Conservation (phyloP, 2,888 invertebrate species). For the Lithosia quadra region DNA sequence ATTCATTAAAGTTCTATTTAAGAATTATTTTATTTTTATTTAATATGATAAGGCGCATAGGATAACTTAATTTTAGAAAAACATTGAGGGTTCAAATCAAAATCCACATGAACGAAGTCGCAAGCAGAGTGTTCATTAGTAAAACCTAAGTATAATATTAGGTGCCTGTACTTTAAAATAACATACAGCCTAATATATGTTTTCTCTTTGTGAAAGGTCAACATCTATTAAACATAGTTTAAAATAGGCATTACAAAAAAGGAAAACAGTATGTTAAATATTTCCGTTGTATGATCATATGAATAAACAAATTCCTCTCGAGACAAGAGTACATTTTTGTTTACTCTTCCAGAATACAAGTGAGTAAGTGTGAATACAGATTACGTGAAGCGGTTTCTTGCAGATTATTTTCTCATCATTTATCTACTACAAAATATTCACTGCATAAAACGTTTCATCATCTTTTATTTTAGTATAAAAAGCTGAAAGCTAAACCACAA, state of each 20-base stretch:
- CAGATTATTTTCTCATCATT: background rate
- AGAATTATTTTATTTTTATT: too few species aligned
- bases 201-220: too few species aligned
- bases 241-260: background rate
- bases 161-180: background rate
- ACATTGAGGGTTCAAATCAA: too few species aligned
- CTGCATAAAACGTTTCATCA: background rate
- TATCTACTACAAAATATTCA: background rate
- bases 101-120: too few species aligned
- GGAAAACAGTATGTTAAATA: background rate
- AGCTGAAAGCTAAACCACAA: background rate
- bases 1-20: too few species aligned
- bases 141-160: too few species aligned
- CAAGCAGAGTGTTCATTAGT: too few species aligned
- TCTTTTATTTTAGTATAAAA: background rate
- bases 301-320: background rate
- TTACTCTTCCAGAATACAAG: slow-evolving; percentile 32
- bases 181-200: too few species aligned
- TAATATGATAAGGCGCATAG: too few species aligned
- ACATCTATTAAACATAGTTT: too few species aligned
- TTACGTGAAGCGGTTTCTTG: background rate
- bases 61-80: too few species aligned
- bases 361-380: background rate
- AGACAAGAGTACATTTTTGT: slow-evolving; percentile 24
- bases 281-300: background rate